Percentiles rank a stretch among this genome's conserved stretches.
These are phyloP conservation scores for Drosophila ezoana DNA, from an alignment of 2,888 invertebrate genomes.

Conservation along the genomic window DNA sequence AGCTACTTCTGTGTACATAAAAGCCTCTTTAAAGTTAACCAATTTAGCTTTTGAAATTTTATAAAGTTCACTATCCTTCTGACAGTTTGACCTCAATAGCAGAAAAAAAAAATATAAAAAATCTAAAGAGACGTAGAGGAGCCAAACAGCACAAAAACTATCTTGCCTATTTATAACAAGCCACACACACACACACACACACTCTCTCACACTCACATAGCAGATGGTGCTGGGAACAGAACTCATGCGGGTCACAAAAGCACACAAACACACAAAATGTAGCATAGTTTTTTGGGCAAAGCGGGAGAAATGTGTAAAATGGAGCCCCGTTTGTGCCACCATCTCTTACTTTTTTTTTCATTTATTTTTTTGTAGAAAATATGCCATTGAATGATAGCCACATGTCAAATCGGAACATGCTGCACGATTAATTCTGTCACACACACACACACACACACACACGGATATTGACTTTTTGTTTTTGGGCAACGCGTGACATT, in stretches of 20 bases:
- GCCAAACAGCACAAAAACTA: constrained; percentile 63
- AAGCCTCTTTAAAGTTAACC: constrained; percentile 58
- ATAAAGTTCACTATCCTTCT: constrained; percentile 76
- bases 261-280: constrained; percentile 29
- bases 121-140: constrained; percentile 26
- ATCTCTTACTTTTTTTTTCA: constrained; percentile 1
- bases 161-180: constrained; percentile 73
- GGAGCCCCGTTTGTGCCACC: not conserved
- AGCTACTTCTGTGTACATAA: not conserved
- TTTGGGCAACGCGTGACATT: constrained; percentile 59
- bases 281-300: constrained; percentile 64
- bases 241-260: constrained; percentile 38
- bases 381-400: constrained; percentile 68
- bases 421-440: constrained; percentile 61
- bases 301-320: constrained; percentile 6
- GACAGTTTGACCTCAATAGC: constrained; percentile 73
- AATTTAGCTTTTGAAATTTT: constrained; percentile 48
- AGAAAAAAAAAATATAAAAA: constrained; percentile 15
- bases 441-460: constrained; percentile 24
- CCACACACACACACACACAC: constrained; percentile 21
- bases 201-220: constrained; percentile 10
- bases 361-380: constrained; percentile 18
- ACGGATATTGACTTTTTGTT: constrained; percentile 14
- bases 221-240: constrained; percentile 26
- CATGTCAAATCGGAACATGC: constrained; percentile 65